These are phyloP conservation scores for Acrobasis suavella DNA, from an alignment of 2,888 invertebrate species.

Conservation along the genomic window DNA sequence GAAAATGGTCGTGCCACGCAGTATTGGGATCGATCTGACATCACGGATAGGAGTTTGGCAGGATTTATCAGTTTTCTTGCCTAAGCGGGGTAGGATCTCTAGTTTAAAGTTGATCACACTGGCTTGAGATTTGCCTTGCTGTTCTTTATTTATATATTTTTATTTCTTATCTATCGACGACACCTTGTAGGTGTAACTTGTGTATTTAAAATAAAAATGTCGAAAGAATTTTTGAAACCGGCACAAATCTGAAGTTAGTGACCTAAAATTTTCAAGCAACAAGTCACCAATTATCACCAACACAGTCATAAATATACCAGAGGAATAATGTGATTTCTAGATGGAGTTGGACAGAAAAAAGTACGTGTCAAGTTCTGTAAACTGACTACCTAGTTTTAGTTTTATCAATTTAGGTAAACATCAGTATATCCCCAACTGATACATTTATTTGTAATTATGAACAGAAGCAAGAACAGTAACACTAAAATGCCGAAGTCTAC, in stretches of 20 bases:
- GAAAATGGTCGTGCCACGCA: too few relatives aligned
- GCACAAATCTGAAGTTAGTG: neutral
- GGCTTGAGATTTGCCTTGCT: too few relatives aligned
- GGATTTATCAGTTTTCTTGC: too few relatives aligned
- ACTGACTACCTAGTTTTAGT: conserved; percentile 2
- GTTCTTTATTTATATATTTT: too few relatives aligned
- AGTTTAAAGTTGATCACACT: too few relatives aligned
- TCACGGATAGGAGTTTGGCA: too few relatives aligned
- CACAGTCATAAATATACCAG: neutral
- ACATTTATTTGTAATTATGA: conserved; percentile 55
- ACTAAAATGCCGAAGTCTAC: conserved; percentile 60
- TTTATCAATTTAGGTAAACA: conserved; percentile 16
- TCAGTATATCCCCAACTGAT: conserved; percentile 21
- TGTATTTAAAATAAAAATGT: neutral
- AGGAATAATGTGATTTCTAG: neutral
- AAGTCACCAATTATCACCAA: neutral
- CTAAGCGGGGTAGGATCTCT: too few relatives aligned
- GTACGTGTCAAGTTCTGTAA: conserved; percentile 4
- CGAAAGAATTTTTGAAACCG: neutral
- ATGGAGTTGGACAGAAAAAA: neutral
- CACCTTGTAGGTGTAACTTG: neutral
- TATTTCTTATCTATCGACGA: too few relatives aligned
- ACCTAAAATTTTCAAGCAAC: neutral
- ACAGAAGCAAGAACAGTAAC: conserved; percentile 71
- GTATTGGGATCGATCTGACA: too few relatives aligned